These are phyloP conservation scores for Gymnosoma rotundatum DNA, from an alignment of 2,888 invertebrate genomes.

Conservation along the genomic window DNA sequence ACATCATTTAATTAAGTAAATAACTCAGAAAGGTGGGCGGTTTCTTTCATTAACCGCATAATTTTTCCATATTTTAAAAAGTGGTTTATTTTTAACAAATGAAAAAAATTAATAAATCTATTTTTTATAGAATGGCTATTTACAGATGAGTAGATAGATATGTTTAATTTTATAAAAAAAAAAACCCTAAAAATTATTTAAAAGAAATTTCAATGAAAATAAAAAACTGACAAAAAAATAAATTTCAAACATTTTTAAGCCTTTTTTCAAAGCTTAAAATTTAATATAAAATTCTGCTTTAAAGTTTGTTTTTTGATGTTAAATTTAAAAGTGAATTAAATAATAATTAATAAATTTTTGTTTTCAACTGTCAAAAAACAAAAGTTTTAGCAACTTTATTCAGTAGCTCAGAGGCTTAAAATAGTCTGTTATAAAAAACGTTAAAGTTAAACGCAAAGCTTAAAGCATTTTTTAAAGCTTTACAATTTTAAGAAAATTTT, in stretches of 20 bases:
- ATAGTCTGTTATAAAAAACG: too few relatives aligned
- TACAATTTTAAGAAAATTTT: too few relatives aligned
- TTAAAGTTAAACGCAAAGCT: too few relatives aligned
- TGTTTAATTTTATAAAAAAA: conserved; percentile 16
- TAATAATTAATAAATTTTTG: too few relatives aligned
- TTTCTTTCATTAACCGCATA: conserved; percentile 16
- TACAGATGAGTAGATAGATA: conserved; percentile 66
- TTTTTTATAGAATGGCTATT: conserved; percentile 65
- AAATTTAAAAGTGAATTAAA: too few relatives aligned
- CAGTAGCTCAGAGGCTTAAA: too few relatives aligned
- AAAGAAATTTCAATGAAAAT: conserved; percentile 56
- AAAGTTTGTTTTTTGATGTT: too few relatives aligned
- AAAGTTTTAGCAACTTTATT: too few relatives aligned
- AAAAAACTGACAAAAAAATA: conserved; percentile 57
- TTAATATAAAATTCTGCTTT: too few relatives aligned
- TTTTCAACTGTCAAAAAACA: too few relatives aligned
- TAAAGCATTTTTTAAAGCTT: too few relatives aligned
- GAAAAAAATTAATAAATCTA: conserved; percentile 25
- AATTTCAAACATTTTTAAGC: neutral
- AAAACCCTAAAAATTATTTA: conserved; percentile 25
- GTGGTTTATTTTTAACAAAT: conserved; percentile 23
- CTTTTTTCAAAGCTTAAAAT: too few relatives aligned
- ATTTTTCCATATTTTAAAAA: conserved; percentile 12
- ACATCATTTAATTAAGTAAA: conserved; percentile 22
- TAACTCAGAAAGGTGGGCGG: conserved; percentile 27